Conservation (phyloP, 2,797 vertebrate species). For the Triplophysa bombifrons region DNA sequence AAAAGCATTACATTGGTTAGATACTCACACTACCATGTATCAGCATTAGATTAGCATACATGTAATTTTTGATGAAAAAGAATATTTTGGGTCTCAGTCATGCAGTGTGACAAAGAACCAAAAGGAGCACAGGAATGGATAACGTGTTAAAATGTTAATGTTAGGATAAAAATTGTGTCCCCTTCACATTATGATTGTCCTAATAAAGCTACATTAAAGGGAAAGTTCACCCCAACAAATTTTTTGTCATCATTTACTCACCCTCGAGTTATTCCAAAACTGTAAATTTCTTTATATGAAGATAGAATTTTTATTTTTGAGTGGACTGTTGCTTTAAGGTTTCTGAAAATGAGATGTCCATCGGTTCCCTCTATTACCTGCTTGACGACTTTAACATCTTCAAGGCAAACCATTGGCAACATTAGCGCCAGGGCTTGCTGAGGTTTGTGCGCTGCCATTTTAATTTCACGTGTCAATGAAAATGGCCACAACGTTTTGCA, state of each 20-base stretch:
- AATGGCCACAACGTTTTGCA: not conserved
- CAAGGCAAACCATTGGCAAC: not conserved
- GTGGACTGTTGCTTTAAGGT: too few relatives aligned
- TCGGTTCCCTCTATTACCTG: not conserved
- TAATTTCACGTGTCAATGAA: slow-evolving; percentile 4
- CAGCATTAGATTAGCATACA: not conserved
- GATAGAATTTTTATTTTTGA: too few relatives aligned
- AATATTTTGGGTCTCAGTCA: not conserved
- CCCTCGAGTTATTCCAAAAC: too few relatives aligned
- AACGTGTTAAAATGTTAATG: not conserved
- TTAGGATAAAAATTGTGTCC: not conserved
- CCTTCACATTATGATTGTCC: not conserved
- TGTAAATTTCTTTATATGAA: too few relatives aligned
- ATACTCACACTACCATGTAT: not conserved
- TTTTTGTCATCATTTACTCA: too few relatives aligned
- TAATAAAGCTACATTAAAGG: too few relatives aligned
- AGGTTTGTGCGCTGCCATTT: not conserved
- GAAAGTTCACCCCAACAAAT: too few relatives aligned
- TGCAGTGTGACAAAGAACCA: not conserved
- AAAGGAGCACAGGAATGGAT: not conserved
- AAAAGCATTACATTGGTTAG: not conserved
- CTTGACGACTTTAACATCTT: not conserved
- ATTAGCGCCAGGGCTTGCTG: not conserved
- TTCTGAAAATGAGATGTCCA: not conserved
- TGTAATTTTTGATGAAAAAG: not conserved